Percentiles rank a stretch among this genome's conserved stretches.
phyloP scores from a whole-genome alignment of 2,888 invertebrate genomes.

The Heliconius erato region DNA sequence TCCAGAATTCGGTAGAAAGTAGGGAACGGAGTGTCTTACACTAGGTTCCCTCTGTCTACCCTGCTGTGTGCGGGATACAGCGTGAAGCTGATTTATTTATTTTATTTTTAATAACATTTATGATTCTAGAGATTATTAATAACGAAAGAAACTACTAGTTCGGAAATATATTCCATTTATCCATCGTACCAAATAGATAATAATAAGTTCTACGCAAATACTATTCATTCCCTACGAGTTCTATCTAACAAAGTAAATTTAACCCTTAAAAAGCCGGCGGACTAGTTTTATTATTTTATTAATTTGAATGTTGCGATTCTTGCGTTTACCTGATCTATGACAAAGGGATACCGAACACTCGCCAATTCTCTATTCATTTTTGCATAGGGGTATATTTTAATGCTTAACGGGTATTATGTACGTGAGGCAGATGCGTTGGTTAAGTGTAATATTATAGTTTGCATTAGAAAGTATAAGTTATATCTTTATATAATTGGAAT shows the following conservation, averaged over 20 bases:
- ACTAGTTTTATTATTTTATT: constrained; percentile 81
- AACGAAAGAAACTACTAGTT: not conserved
- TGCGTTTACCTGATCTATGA: constrained; percentile 81
- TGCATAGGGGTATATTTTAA: constrained; percentile 80
- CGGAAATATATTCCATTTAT: not conserved
- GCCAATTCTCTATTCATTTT: constrained; percentile 78
- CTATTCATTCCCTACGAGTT: constrained; percentile 32
- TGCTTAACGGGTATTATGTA: constrained; percentile 64
- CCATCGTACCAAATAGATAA: not conserved
- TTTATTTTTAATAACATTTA: not conserved
- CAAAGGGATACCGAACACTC: constrained; percentile 66
- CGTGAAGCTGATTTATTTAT: too few species aligned
- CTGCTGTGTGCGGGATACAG: too few species aligned
- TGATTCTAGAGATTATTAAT: not conserved
- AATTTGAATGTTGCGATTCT: constrained; percentile 85
- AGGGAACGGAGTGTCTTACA: too few species aligned
- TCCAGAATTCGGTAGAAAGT: too few species aligned
- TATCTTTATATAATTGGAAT: not conserved
- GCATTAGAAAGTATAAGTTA: constrained; percentile 28
- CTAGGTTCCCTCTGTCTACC: too few species aligned
- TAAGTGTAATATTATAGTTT: constrained; percentile 42
- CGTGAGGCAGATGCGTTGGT: constrained; percentile 59
- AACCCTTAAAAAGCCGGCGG: constrained; percentile 75
- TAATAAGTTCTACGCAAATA: constrained; percentile 33
- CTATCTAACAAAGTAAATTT: constrained; percentile 55